Base-by-base conservation (phyloP, 2,797 vertebrate genomes). In the Lithobates pipiens region DNA sequence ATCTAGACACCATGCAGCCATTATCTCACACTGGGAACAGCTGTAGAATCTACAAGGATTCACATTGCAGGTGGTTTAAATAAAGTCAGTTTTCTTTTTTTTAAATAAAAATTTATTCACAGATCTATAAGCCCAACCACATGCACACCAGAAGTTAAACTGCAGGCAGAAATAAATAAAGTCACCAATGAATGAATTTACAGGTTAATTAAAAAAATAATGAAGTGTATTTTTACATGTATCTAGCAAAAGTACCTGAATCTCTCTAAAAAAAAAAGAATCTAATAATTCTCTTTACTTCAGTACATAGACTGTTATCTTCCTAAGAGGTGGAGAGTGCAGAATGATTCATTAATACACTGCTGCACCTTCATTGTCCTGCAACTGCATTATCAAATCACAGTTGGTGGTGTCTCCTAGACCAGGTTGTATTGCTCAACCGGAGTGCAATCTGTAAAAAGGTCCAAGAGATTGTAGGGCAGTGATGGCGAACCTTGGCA, bases 41-140 rank as follows among this genome's bases (percentile, higher is more conserved):
- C 82, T 84, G 75, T n/a, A 21, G 82, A 29, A 70, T 70, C 74
- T 71, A 61, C 18, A 69, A 70, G 65, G 69, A 25, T 72, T 77
- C 50, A 46, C 50, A 80, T 70, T 27, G 29, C 76, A 77, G 75
- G 67, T 84, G 82, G 44, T 77, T 82, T 50, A 75, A n/a, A 75
- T 82, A 65, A 36, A 36, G 57, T 75, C 72, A 46, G 67, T 16
- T 80, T 46, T 71, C 1, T n/a, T 8, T 23, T 46, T 57, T 23
- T 57, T 23, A 54, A 2, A 10, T 80, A 29, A 57, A 16, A 80
- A 50, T n/a, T 8, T 29, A n/a, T 83, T 83, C 39, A 63, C 50
- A 73, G 50, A 42, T 81, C n/a, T 67, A 10, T 9, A 57, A 25
- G 6, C 21, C 54, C 65, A 39, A 65, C 36, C 69, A 82, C 15